These are phyloP conservation scores for Netelia melanura DNA, from an alignment of 2,888 invertebrate species.

Conservation along the genomic window DNA sequence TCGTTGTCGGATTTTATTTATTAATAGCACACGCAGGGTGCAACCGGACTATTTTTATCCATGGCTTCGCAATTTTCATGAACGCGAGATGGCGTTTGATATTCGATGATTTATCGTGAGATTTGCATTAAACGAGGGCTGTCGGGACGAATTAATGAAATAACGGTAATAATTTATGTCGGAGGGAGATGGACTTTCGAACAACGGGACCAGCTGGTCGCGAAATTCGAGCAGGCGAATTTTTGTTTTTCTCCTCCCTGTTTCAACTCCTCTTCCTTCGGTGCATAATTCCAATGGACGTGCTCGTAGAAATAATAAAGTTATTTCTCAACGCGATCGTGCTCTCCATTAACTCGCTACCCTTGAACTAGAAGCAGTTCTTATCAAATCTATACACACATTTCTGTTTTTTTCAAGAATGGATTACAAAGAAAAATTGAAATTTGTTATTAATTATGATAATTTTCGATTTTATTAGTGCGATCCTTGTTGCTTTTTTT, in stretches of 20 bases:
- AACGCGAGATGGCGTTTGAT: slow-evolving; percentile 3
- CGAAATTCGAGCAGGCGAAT: slow-evolving; percentile 6
- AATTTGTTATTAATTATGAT: too few species aligned
- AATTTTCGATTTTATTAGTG: too few species aligned
- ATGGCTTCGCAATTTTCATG: slow-evolving; percentile 15
- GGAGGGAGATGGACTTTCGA: slow-evolving; percentile 3
- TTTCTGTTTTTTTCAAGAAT: neutral
- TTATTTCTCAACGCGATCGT: slow-evolving; percentile 54
- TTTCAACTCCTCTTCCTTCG: neutral
- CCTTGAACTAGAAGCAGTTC: slow-evolving; percentile 11
- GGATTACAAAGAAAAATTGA: too few species aligned
- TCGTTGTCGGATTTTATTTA: slow-evolving; percentile 39
- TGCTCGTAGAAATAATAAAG: slow-evolving; percentile 57
- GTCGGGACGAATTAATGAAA: slow-evolving; percentile 3
- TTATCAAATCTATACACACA: neutral
- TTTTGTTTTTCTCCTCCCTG: slow-evolving; percentile 18
- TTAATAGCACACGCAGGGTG: slow-evolving; percentile 54
- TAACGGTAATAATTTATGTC: slow-evolving; percentile 45
- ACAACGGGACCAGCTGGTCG: slow-evolving; percentile 37
- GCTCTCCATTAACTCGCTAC: slow-evolving; percentile 14
- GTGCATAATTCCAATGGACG: slow-evolving; percentile 52
- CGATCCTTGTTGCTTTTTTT: too few species aligned
- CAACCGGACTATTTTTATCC: slow-evolving; percentile 9
- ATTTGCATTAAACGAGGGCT: slow-evolving; percentile 32
- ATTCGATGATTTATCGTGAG: neutral